Conservation (phyloP, 2,797 vertebrate species). For the Notamacropus eugenii region DNA sequence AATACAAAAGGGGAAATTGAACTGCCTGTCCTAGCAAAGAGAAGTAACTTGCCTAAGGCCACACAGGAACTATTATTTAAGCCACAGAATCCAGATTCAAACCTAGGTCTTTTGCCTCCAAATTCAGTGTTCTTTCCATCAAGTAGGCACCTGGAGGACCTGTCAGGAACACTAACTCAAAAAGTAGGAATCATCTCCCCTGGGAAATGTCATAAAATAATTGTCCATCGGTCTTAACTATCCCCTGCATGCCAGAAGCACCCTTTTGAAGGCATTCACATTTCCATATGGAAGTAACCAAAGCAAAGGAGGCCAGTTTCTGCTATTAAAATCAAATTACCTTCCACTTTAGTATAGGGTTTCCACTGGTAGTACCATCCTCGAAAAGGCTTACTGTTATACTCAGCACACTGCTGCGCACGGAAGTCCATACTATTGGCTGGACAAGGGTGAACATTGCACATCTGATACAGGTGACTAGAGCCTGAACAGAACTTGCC, state of each 20-base stretch:
- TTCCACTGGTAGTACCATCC: constrained; percentile 99
- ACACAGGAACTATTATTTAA: background rate
- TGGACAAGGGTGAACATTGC: constrained; percentile 89
- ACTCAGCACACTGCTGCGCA: constrained; percentile 95
- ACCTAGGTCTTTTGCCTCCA: background rate
- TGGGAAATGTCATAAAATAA: background rate
- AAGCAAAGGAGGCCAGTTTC: background rate
- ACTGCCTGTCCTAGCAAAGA: background rate
- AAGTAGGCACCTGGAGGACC: background rate
- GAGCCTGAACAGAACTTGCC: constrained; percentile 95
- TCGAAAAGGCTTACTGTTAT: constrained; percentile 98
- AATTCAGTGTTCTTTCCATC: background rate
- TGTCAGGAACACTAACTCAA: background rate
- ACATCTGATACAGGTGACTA: constrained; percentile 92
- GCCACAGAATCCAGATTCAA: background rate
- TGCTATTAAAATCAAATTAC: constrained; percentile 82
- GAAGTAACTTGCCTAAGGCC: background rate
- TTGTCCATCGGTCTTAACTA: background rate
- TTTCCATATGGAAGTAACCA: background rate
- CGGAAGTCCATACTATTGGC: constrained; percentile 90
- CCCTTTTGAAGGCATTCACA: background rate
- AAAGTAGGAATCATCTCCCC: background rate
- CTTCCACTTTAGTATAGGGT: constrained; percentile 97
- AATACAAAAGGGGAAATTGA: background rate
- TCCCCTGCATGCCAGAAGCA: background rate